Evolutionary conservation across 2,797 vertebrate genomes (phyloP).

Genomic region (Pseudopleuronectes americanus): DNA sequence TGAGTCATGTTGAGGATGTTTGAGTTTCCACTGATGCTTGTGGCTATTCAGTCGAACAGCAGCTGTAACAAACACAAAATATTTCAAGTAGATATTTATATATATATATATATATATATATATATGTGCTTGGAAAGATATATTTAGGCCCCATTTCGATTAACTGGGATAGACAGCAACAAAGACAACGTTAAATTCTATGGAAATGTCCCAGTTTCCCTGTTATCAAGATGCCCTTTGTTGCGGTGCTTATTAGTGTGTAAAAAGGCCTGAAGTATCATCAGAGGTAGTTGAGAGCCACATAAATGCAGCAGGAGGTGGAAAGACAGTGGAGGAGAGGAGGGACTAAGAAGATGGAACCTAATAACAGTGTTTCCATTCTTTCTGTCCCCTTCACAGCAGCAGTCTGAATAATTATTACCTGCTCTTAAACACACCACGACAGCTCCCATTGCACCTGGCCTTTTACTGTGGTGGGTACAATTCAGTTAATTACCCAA

Average conservation of each 20-base stretch:
- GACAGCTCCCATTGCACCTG: neutral
- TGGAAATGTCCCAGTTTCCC: conserved; percentile 18
- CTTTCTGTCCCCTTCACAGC: conserved; percentile 16
- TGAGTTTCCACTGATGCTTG: neutral
- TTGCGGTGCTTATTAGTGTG: conserved; percentile 32
- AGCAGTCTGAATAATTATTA: conserved; percentile 47
- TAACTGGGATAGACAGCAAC: neutral
- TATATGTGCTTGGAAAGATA: too few relatives aligned
- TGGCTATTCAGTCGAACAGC: neutral
- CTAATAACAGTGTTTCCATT: conserved; percentile 31
- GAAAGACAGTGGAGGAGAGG: conserved; percentile 30
- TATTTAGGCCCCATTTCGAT: neutral
- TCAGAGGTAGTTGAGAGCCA: conserved; percentile 18
- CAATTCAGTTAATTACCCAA: conserved; percentile 37
- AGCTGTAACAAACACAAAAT: conserved; percentile 13
- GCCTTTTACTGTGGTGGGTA: neutral
- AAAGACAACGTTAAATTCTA: conserved; percentile 5
- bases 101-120: neutral
- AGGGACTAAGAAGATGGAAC: conserved; percentile 17
- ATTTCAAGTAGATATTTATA: neutral
- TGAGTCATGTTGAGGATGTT: too few relatives aligned
- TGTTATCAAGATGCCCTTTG: neutral
- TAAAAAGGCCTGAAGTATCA: conserved; percentile 44
- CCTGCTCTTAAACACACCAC: conserved; percentile 13
- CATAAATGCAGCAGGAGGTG: conserved; percentile 15